Conservation (phyloP, 2,797 vertebrate genomes). For the Spondyliosoma cantharus region DNA sequence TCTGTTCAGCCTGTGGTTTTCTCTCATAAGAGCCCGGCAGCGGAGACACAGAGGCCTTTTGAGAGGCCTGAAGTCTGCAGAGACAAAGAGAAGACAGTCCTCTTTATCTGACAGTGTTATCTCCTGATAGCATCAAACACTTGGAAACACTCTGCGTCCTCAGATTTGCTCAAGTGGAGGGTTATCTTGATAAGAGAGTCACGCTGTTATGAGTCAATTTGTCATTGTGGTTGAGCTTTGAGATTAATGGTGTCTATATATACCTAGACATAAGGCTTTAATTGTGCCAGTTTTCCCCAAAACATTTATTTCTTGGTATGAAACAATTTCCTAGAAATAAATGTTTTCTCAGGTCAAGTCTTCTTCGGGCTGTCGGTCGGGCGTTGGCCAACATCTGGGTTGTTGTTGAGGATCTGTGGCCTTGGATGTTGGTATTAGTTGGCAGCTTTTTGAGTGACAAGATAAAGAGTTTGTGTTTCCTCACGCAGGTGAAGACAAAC, state of each 20-base stretch:
- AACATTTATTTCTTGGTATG: no score
- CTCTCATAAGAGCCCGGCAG: slow-evolving; percentile 16
- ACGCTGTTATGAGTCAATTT: slow-evolving; percentile 22
- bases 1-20: slow-evolving; percentile 48
- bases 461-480: not conserved
- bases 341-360: no score
- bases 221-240: slow-evolving; percentile 18
- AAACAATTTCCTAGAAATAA: no score
- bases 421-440: no score
- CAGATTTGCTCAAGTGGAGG: slow-evolving; percentile 34
- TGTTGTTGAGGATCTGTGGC: no score
- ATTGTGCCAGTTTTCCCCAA: slow-evolving; percentile 20
- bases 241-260: not conserved
- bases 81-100: slow-evolving; percentile 30
- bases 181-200: slow-evolving; percentile 39
- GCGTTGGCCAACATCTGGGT: no score
- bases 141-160: slow-evolving; percentile 25
- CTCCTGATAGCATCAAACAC: slow-evolving; percentile 39
- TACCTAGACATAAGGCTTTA: slow-evolving; percentile 22
- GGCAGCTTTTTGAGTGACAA: not conserved
- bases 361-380: no score
- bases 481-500: no score
- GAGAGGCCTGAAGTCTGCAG: slow-evolving; percentile 28
- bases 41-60: slow-evolving; percentile 54
- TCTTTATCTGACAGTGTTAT: slow-evolving; percentile 37